Percentiles rank a stretch among this genome's conserved stretches.
Conservation (phyloP, 2,888 invertebrate genomes). For the Chaitophorus viminalis region DNA sequence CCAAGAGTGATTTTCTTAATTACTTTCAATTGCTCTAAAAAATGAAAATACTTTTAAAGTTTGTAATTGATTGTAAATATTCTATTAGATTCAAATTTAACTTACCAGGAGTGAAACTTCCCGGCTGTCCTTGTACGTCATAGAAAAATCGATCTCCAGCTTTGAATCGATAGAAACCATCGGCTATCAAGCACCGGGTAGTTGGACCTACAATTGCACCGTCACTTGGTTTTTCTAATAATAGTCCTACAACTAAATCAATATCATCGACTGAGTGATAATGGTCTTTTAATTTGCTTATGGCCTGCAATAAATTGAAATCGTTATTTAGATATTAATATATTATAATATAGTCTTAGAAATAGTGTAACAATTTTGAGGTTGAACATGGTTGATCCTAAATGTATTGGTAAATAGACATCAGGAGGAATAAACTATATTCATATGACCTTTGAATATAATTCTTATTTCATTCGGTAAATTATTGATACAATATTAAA, state of each 20-base stretch:
- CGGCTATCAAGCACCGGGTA: constrained; percentile 78
- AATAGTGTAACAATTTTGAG: too few relatives aligned
- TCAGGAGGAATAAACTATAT: too few relatives aligned
- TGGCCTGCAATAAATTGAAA: constrained; percentile 69
- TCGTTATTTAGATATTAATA: too few relatives aligned
- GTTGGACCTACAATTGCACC: constrained; percentile 79
- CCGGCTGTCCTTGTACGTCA: constrained; percentile 68
- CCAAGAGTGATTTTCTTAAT: constrained; percentile 81
- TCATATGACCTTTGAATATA: too few relatives aligned
- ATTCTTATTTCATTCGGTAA: too few relatives aligned
- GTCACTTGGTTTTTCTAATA: constrained; percentile 74
- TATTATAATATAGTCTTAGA: too few relatives aligned
- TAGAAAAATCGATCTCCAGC: constrained; percentile 83
- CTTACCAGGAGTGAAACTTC: constrained; percentile 68
- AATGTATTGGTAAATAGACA: too few relatives aligned
- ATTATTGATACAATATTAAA: too few relatives aligned
- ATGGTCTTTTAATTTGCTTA: constrained; percentile 72
- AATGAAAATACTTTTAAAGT: neutral
- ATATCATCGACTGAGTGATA: constrained; percentile 77
- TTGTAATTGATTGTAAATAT: too few relatives aligned
- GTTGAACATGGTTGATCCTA: too few relatives aligned
- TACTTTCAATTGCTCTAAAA: constrained; percentile 75
- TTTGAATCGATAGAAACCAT: constrained; percentile 80
- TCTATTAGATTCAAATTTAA: too few relatives aligned
- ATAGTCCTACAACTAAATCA: constrained; percentile 79